Evolutionary conservation across 2,797 vertebrate species (phyloP), one percentile per base, ranked within the genome.

Genomic region (Melanotaenia trifasciata): DNA sequence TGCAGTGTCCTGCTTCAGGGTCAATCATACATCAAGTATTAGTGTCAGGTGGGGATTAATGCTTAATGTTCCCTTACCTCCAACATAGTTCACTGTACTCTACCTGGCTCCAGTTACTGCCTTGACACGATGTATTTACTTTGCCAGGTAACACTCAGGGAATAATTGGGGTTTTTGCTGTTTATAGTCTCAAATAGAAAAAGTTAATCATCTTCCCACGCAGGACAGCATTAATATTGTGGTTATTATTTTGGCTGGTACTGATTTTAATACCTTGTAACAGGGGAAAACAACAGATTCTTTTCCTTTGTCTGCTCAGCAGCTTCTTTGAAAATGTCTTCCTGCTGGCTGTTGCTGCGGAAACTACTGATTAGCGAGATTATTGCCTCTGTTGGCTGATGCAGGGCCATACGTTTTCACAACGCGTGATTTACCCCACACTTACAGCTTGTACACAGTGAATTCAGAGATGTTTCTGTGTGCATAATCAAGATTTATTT

Each of bases 1-100:
- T 90, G 84, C 86, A 83, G 88, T 88, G 91, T 93, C 91, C 89
- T 91, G 93, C 91, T 92, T 87, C 85, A 84, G 90, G 94, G 94
- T 95, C 94, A 95, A 86, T 94, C 94, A 95, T 95, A 95, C 94
- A 93, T 92, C 91, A 92, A 88, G 95, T 95, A 95, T 95, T 95
- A 95, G 94, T 95, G 94, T 95, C 94, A 95, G 94, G 94, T 94
- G 87, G 87, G 89, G 95, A 95, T 95, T 95, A 95, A 94, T 94
- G 89, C 85, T 84, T 84, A 88, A 91, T 93, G 92, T 93, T 89
- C 80, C 80, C 79, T 92, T 79, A 92, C 92, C 89, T 92, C 84
- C 62, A 59, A 88, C 83, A 87, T 78, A 63, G 61, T 76, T 54
- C 81, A 88, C 82, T 86, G 85, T 90, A 89, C 82, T 72, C 43